These are phyloP conservation scores for Phalacrocorax aristotelis DNA, from an alignment of 2,113 vertebrate species.

Conservation along the genomic window DNA sequence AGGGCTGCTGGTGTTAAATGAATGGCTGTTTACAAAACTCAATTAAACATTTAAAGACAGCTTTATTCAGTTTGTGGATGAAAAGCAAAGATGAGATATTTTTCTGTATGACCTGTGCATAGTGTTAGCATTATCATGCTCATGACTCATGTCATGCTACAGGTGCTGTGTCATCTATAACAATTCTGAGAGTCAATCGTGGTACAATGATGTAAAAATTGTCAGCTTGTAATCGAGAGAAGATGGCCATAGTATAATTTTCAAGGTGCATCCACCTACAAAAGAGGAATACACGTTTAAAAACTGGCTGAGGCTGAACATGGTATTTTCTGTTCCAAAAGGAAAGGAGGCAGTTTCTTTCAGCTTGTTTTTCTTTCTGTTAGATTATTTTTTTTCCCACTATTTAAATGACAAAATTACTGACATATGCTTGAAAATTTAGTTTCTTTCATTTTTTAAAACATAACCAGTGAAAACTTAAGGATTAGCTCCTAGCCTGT, in stretches of 20 bases:
- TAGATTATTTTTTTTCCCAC: background rate
- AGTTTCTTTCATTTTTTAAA: background rate
- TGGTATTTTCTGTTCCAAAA: background rate
- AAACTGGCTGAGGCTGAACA: background rate
- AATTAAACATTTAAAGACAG: background rate
- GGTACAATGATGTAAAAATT: background rate
- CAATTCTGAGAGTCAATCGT: background rate
- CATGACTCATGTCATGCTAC: background rate
- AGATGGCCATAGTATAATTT: background rate
- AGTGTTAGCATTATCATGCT: background rate
- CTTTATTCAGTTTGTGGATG: background rate
- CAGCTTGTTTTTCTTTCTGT: background rate
- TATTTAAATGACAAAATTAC: background rate
- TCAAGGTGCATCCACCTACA: background rate
- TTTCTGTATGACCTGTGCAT: background rate
- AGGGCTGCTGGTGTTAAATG: background rate
- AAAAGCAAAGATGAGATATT: background rate
- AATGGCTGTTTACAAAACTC: background rate
- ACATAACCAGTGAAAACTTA: background rate
- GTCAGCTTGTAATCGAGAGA: background rate
- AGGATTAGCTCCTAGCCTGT: background rate
- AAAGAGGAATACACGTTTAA: background rate
- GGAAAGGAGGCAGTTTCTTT: background rate
- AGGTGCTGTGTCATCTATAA: background rate
- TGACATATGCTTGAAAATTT: background rate